Evolutionary conservation across 2,888 invertebrate species (phyloP).

Genomic region (Lasioglossum zephyrum): DNA sequence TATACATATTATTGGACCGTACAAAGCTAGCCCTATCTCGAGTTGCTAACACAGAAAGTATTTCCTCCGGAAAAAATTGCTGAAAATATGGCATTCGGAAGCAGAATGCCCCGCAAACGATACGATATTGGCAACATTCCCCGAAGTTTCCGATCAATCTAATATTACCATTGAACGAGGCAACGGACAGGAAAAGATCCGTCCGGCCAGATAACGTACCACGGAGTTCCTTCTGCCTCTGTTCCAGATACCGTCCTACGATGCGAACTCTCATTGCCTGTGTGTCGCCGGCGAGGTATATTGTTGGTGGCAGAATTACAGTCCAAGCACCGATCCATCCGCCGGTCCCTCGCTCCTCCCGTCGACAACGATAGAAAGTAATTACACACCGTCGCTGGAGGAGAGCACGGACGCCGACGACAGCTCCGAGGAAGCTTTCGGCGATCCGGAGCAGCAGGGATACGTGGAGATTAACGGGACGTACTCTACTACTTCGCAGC

Average conservation of each 20-base stretch:
- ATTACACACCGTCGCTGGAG: conserved; percentile 67
- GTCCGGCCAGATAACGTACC: not conserved
- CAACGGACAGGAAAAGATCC: not conserved
- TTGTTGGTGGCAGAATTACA: conserved; percentile 81
- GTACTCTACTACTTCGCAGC: conserved; percentile 63
- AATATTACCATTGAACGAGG: conserved; percentile 3
- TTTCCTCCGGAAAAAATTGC: not conserved
- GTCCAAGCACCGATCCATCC: conserved; percentile 65
- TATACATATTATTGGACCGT: too few relatives aligned
- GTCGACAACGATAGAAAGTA: conserved; percentile 67
- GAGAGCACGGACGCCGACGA: conserved; percentile 68
- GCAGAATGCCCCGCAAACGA: not conserved
- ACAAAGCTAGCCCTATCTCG: too few relatives aligned
- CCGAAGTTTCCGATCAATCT: not conserved
- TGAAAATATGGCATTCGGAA: not conserved
- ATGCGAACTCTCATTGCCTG: conserved; percentile 80
- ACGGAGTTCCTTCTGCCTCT: conserved; percentile 13
- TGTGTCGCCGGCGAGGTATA: conserved; percentile 82
- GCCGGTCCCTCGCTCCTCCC: conserved; percentile 59
- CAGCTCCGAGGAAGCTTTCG: conserved; percentile 62
- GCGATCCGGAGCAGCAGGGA: conserved; percentile 63
- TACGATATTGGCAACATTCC: not conserved
- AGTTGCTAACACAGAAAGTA: not conserved
- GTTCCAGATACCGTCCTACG: conserved; percentile 79
- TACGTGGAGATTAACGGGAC: conserved; percentile 66